Evolutionary conservation across 2,888 invertebrate genomes (phyloP).

Genomic region (Meteorus colon): DNA sequence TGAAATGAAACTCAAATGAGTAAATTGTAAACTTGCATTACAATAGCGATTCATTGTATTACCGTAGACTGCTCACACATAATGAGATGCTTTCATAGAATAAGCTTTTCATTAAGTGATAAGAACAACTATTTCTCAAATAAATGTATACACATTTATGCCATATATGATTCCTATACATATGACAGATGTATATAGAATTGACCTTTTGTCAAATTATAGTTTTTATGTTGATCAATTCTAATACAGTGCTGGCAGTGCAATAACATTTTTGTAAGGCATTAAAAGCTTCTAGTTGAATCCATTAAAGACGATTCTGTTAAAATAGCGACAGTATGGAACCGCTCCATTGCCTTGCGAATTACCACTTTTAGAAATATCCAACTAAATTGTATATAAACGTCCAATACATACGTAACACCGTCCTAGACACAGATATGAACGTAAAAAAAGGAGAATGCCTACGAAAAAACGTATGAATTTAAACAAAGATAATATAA

Average conservation of each 20-base stretch:
- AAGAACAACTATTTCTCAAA: not conserved
- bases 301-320: not conserved
- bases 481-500: conserved; percentile 59
- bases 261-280: conserved; percentile 54
- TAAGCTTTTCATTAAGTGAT: not conserved
- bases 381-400: conserved; percentile 9
- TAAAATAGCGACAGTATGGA: conserved; percentile 6
- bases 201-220: conserved; percentile 6
- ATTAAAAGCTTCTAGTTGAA: conserved; percentile 42
- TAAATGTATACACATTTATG: conserved; percentile 10
- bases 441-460: conserved; percentile 24
- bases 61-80: conserved; percentile 28
- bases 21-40: conserved; percentile 16
- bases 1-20: not conserved
- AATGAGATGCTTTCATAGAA: conserved; percentile 14
- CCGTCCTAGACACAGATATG: conserved; percentile 29
- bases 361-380: conserved; percentile 14
- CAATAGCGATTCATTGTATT: conserved; percentile 26
- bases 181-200: conserved; percentile 8
- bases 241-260: conserved; percentile 61
- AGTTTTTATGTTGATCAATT: conserved; percentile 30
- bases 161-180: conserved; percentile 11
- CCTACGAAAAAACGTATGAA: conserved; percentile 20
- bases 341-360: conserved; percentile 38
- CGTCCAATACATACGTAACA: conserved; percentile 1